Base-by-base conservation (phyloP, 2,113 vertebrate genomes). In the Meleagris gallopavo region DNA sequence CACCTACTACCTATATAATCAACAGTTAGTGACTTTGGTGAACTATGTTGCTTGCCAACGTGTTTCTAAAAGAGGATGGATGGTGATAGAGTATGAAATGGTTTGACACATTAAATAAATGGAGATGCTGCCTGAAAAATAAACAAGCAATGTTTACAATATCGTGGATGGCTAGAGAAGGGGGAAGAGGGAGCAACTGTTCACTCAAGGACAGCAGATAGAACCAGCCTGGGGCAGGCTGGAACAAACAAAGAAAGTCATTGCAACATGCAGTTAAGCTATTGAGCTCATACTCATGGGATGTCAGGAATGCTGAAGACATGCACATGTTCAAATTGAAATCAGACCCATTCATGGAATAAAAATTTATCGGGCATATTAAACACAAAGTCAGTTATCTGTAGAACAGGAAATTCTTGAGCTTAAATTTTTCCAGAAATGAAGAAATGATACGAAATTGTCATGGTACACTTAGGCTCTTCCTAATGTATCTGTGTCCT, bases 271-370 rank as follows among this genome's bases (percentile, higher is more conserved):
- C 22, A 69, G 55, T 34, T 80, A 41, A 73, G 22, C 40, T 74
- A 2, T 48, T 1, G 1, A 60, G 55, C 17, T 75, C 50, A n/a
- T 43, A 34, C 34, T 18, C 6, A 0, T 12, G 19, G 10, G 34
- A 34, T 50, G 45, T 38, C 30, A 60, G 43, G 38, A 43, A 65
- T 0, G 2, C n/a, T 48, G 25, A 75, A 91, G n/a, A 25, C 18
- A 60, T 70, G 25, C 2, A 0, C 38, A 34, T 30, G 22, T 48
- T 84, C 45, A 45, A 48, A 86, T 75, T 32, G 11, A 83, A 64
- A 64, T 87, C 22, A 34, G n/a, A 18, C 13, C 54, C 14, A 43
- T 67, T 74, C 1, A 0, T 24, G 10, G 16, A 86, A 78, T 52
- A 76, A 76, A 86, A 86, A 41, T 34, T 20, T 40, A 2, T 9